Percentiles rank a stretch among this genome's conserved stretches.
phyloP scores from a whole-genome alignment of 2,113 vertebrate species.

The Eublepharis macularius region DNA sequence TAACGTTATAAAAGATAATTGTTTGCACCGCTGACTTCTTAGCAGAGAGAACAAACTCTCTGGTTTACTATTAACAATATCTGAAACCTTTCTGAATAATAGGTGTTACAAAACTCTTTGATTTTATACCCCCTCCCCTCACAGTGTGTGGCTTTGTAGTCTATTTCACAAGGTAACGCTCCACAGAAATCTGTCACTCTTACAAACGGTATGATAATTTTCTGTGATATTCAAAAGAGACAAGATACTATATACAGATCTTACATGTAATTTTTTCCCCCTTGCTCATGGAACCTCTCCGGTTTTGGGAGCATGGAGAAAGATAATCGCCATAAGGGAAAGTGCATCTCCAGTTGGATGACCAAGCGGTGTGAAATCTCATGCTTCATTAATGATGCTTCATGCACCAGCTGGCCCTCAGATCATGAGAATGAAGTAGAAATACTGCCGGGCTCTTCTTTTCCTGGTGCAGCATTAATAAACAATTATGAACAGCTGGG shows the following conservation, averaged over 20 bases:
- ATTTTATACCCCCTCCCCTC: conserved; percentile 65
- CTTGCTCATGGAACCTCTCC: conserved; percentile 53
- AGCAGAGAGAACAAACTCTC: conserved; percentile 29
- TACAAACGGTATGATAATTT: conserved; percentile 55
- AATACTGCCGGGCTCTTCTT: conserved; percentile 49
- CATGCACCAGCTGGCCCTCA: conserved; percentile 73
- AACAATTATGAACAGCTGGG: conserved; percentile 64
- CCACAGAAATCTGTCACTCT: conserved; percentile 65
- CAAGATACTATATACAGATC: conserved; percentile 57
- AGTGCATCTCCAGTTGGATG: conserved; percentile 52
- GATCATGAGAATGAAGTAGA: conserved; percentile 74
- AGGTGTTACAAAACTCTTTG: conserved; percentile 65
- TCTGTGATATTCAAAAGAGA: conserved; percentile 62
- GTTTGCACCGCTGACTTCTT: conserved; percentile 34
- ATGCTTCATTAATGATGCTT: conserved; percentile 76
- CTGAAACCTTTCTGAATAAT: conserved; percentile 62
- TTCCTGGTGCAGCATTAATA: conserved; percentile 53
- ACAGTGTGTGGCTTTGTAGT: conserved; percentile 62
- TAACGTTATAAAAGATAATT: conserved; percentile 38
- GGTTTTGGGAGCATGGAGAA: conserved; percentile 39
- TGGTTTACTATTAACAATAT: conserved; percentile 58
- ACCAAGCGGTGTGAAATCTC: conserved; percentile 64
- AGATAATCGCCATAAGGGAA: conserved; percentile 66
- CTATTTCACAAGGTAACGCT: conserved; percentile 74
- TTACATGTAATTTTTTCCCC: conserved; percentile 58